These are phyloP conservation scores for Esox niger DNA, from an alignment of 2,113 vertebrate species.

Conservation along the genomic window DNA sequence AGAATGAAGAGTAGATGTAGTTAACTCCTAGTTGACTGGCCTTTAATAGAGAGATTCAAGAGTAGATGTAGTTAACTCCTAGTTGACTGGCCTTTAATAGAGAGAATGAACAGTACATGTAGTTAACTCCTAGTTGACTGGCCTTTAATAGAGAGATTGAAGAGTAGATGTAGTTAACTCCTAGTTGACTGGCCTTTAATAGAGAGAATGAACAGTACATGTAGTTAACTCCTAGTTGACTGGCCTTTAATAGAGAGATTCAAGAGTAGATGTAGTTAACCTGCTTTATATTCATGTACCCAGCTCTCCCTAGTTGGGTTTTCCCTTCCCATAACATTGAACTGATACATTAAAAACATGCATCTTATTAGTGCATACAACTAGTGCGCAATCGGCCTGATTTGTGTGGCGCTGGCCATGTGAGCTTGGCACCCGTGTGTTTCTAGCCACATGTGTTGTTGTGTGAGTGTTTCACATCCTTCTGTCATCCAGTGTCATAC, in stretches of 20 bases:
- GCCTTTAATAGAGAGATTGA: no score
- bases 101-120: not conserved
- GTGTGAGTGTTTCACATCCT: constrained; percentile 29
- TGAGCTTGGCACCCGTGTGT: constrained; percentile 5
- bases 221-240: no score
- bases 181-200: constrained; percentile 92
- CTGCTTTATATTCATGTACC: not conserved
- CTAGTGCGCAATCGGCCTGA: not conserved
- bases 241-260: no score
- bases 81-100: constrained; percentile 90
- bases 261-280: no score
- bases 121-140: no score
- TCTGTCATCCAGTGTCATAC: constrained; percentile 18
- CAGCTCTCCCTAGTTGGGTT: not conserved
- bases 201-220: not conserved
- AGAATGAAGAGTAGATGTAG: not conserved
- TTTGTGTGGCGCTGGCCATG: not conserved
- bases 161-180: no score
- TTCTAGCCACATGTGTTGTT: not conserved
- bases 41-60: no score
- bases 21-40: no score
- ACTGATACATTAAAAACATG: not conserved
- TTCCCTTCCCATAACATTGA: not conserved
- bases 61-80: constrained; percentile 58
- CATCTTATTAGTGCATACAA: not conserved